phyloP scores from a whole-genome alignment of 64 coral and sea anemone genomes.

The Dendronephthya gigantea region DNA sequence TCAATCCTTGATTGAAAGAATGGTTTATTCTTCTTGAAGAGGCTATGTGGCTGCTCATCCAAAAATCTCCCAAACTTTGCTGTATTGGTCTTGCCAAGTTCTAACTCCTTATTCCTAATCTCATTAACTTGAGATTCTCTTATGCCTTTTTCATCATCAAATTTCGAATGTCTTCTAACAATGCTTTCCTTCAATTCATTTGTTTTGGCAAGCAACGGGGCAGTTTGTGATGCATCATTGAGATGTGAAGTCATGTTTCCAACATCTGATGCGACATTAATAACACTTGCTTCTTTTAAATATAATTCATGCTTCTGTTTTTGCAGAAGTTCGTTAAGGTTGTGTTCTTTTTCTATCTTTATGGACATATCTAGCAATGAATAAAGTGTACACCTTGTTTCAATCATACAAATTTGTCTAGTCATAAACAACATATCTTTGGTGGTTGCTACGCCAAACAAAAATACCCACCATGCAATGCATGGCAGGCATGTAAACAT shows the following conservation, averaged over 20 bases:
- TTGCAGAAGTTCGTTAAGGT: background rate
- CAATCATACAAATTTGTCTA: too few relatives aligned
- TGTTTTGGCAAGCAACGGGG: background rate
- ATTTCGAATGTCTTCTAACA: background rate
- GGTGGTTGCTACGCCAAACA: too few relatives aligned
- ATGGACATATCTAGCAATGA: background rate
- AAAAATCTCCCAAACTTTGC: background rate
- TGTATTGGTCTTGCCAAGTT: background rate
- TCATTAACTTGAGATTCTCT: too few relatives aligned
- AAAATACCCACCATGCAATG: too few relatives aligned
- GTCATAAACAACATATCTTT: too few relatives aligned
- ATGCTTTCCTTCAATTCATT: background rate
- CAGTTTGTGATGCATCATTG: background rate
- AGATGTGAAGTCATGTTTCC: background rate
- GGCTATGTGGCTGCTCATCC: background rate
- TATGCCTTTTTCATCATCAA: too few relatives aligned
- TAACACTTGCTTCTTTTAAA: background rate
- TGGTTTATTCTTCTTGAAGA: background rate
- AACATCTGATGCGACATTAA: background rate
- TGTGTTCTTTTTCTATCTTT: background rate
- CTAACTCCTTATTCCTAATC: background rate
- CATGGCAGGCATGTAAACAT: too few relatives aligned
- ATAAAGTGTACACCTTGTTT: too few relatives aligned
- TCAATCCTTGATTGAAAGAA: background rate
- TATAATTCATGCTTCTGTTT: background rate